Conservation (phyloP, 1,140 invertebrate genomes). For the Nixonia krombeini region DNA sequence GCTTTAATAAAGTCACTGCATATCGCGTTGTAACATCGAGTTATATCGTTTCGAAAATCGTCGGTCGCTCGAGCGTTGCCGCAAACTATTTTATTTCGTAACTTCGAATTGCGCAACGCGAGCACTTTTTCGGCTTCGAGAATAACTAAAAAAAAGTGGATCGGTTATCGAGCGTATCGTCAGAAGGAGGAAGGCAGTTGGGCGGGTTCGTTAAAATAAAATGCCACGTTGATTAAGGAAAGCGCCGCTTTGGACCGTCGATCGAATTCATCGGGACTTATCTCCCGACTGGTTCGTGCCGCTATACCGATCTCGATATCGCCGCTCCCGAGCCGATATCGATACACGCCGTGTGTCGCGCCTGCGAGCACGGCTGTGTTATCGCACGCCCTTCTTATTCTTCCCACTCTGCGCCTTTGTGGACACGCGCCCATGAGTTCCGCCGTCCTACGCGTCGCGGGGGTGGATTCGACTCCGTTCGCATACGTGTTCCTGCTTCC, state of each 20-base stretch:
- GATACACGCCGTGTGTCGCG: constrained; percentile 50
- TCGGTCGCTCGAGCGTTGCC: no score
- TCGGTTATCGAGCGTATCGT: neutral
- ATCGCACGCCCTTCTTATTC: constrained; percentile 49
- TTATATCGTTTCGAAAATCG: no score
- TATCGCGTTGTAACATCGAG: no score
- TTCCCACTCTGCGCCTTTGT: constrained; percentile 38
- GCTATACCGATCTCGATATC: constrained; percentile 38
- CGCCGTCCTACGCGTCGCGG: constrained; percentile 49
- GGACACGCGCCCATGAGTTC: constrained; percentile 53
- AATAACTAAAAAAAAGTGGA: neutral
- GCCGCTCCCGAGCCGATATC: constrained; percentile 17
- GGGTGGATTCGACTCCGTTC: constrained; percentile 44
- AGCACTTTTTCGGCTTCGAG: no score
- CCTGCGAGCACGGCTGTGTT: constrained; percentile 51
- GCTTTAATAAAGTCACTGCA: no score
- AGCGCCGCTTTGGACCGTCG: no score
- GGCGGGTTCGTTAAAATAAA: constrained; percentile 34
- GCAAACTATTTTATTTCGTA: no score
- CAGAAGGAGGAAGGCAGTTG: constrained; percentile 15
- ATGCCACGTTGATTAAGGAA: constrained; percentile 30
- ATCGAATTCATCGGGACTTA: constrained; percentile 38
- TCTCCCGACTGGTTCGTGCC: constrained; percentile 36
- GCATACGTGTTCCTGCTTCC: no score
- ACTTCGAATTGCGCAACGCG: no score